Evolutionary conservation across 2,888 invertebrate species (phyloP).

Genomic region (Panopea generosa): DNA sequence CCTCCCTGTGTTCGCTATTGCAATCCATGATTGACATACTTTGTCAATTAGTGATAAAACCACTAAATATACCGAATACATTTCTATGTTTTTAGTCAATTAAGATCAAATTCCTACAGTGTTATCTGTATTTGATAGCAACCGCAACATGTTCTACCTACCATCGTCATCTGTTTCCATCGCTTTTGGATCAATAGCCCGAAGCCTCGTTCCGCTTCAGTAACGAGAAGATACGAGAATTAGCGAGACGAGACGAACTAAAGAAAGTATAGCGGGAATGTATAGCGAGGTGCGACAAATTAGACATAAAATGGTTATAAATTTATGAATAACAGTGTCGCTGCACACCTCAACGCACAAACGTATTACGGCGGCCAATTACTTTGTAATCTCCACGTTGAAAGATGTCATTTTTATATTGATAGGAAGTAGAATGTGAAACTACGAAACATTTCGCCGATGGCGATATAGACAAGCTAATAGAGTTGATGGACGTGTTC

Average conservation of each 20-base stretch:
- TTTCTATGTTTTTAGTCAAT: too few species aligned
- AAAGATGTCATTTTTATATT: constrained; percentile 2
- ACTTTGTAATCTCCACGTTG: not conserved
- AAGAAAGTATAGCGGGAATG: not conserved
- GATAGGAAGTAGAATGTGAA: not conserved
- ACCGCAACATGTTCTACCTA: constrained; percentile 7
- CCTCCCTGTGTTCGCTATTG: too few species aligned
- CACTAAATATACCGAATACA: too few species aligned
- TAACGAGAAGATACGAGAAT: constrained; percentile 1
- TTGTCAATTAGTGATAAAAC: too few species aligned
- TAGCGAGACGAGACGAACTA: not conserved
- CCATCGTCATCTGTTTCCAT: constrained; percentile 19
- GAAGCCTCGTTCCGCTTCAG: too few species aligned
- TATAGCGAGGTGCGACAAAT: constrained; percentile 6
- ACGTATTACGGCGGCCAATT: not conserved
- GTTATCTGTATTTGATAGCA: too few species aligned
- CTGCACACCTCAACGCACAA: not conserved
- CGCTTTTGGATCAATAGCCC: not conserved
- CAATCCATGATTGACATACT: too few species aligned
- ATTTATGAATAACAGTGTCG: constrained; percentile 8
- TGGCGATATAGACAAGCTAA: too few species aligned
- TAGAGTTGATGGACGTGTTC: too few species aligned
- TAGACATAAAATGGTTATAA: constrained; percentile 5
- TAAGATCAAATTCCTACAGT: too few species aligned
- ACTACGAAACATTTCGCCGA: too few species aligned